phyloP scores from a whole-genome alignment of 2,888 invertebrate species.

The Entomobrya proxima region DNA sequence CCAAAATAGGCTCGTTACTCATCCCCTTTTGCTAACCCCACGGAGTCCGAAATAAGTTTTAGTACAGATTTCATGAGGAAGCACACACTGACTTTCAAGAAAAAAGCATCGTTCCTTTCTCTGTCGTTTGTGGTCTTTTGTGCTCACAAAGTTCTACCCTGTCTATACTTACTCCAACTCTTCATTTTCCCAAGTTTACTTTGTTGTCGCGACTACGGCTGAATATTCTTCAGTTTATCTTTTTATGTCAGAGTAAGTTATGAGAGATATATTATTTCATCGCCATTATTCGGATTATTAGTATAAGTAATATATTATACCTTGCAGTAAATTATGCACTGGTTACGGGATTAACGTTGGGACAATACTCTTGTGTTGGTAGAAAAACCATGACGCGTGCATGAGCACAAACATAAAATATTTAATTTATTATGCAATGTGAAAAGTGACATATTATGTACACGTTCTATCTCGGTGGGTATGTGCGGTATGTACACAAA shows the following conservation, averaged over 20 bases:
- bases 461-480: too few relatives aligned
- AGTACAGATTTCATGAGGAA: not conserved
- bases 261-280: constrained; percentile 31
- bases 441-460: not conserved
- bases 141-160: not conserved
- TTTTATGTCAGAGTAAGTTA: not conserved
- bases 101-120: not conserved
- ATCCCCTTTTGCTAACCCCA: constrained; percentile 7
- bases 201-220: not conserved
- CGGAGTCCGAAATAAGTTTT: not conserved
- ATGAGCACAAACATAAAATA: not conserved
- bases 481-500: not conserved
- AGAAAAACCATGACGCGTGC: not conserved
- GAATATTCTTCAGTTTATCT: constrained; percentile 2
- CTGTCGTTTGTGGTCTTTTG: not conserved
- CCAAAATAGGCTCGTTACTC: constrained; percentile 52
- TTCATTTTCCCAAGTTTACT: not conserved
- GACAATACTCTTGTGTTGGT: not conserved
- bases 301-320: not conserved
- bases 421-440: not conserved
- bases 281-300: constrained; percentile 14
- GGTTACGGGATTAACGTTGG: not conserved
- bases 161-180: not conserved
- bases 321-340: not conserved
- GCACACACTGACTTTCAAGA: not conserved